Evolutionary conservation across 2,113 vertebrate species (phyloP).

Genomic region (Macroglossus sobrinus): DNA sequence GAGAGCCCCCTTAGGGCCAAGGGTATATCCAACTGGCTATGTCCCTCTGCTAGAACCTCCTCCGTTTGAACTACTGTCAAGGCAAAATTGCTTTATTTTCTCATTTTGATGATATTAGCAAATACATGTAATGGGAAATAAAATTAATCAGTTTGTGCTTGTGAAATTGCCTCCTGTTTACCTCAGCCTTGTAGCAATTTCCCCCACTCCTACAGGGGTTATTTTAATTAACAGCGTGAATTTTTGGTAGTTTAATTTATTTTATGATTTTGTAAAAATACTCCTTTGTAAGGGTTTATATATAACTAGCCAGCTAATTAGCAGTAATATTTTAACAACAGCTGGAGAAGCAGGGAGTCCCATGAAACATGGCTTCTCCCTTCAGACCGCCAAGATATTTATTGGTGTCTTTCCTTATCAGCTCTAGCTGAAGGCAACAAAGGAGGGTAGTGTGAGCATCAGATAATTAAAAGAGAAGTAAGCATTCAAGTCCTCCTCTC

Average conservation of each 20-base stretch:
- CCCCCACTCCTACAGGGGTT: slow-evolving; percentile 80
- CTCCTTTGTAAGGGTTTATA: slow-evolving; percentile 80
- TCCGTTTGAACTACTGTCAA: slow-evolving; percentile 47
- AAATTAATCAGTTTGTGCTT: slow-evolving; percentile 82
- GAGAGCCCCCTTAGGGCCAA: not conserved
- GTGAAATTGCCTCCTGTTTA: slow-evolving; percentile 79
- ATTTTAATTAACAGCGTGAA: slow-evolving; percentile 87
- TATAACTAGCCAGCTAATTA: slow-evolving; percentile 81
- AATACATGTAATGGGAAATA: slow-evolving; percentile 81
- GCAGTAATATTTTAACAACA: slow-evolving; percentile 77
- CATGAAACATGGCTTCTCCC: slow-evolving; percentile 69
- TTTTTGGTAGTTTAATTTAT: slow-evolving; percentile 85
- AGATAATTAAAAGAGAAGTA: slow-evolving; percentile 86
- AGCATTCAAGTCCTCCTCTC: slow-evolving; percentile 75
- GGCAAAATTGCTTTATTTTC: slow-evolving; percentile 74
- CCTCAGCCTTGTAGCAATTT: slow-evolving; percentile 80
- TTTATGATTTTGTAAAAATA: slow-evolving; percentile 81
- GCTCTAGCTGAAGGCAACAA: slow-evolving; percentile 73
- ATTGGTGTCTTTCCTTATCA: slow-evolving; percentile 70
- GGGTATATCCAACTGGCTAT: not conserved
- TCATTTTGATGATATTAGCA: slow-evolving; percentile 82
- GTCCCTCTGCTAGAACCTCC: not conserved
- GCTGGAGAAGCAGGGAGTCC: slow-evolving; percentile 75
- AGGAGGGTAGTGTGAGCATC: slow-evolving; percentile 74
- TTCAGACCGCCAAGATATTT: slow-evolving; percentile 65